phyloP scores from a whole-genome alignment of 2,888 invertebrate species.

The Drosophila austrosaltans region DNA sequence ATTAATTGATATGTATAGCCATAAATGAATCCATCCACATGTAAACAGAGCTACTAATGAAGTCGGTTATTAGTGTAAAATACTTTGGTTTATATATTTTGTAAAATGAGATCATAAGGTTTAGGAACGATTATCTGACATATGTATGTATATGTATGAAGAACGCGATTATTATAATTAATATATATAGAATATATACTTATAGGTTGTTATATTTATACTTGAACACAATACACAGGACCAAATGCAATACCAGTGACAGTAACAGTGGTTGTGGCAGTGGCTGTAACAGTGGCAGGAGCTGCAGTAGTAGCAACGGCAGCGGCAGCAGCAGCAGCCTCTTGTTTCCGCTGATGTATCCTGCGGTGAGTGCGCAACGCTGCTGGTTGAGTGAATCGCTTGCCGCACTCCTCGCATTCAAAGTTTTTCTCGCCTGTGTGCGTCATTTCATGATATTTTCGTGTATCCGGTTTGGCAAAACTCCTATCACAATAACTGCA shows the following conservation, averaged over 20 bases:
- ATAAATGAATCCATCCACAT: no score
- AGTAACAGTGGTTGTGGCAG: no score
- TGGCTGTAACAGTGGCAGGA: no score
- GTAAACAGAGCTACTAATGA: no score
- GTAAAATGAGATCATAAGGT: not conserved
- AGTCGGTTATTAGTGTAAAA: not conserved
- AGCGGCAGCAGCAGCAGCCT: not conserved
- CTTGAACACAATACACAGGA: not conserved
- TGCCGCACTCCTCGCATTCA: conserved; percentile 74
- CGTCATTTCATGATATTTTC: conserved; percentile 81
- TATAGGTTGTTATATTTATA: not conserved
- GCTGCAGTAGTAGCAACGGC: no score
- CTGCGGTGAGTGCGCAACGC: conserved; percentile 78
- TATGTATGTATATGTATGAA: not conserved
- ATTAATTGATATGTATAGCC: no score
- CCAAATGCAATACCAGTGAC: not conserved
- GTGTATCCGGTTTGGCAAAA: conserved; percentile 79
- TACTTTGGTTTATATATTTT: not conserved
- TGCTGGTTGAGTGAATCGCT: conserved; percentile 75
- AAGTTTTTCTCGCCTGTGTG: conserved; percentile 82
- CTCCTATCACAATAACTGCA: conserved; percentile 76
- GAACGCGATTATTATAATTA: not conserved
- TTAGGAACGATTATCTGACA: not conserved
- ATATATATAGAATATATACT: not conserved
- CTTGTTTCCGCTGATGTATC: conserved; percentile 63